phyloP scores from a whole-genome alignment of 2,113 vertebrate genomes.

The Serilophus lunatus region DNA sequence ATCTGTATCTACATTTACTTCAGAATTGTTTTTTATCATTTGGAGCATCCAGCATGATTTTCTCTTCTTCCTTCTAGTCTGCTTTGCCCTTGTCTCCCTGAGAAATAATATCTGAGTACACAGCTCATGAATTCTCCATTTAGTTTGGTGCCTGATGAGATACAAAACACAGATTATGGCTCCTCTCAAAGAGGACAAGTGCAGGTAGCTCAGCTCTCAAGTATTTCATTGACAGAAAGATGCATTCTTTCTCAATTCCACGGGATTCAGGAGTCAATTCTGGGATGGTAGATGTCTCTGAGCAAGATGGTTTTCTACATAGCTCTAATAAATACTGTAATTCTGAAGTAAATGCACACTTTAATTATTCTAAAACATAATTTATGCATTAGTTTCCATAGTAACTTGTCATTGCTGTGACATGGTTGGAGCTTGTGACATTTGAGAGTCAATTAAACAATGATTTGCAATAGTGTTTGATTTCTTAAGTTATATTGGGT shows the following conservation, averaged over 20 bases:
- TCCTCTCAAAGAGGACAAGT: not conserved
- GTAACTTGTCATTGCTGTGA: constrained; percentile 36
- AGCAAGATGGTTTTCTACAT: not conserved
- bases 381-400: constrained; percentile 58
- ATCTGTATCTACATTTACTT: not conserved
- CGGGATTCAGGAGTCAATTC: not conserved
- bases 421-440: constrained; percentile 12
- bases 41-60: not conserved
- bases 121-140: not conserved
- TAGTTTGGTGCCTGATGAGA: not conserved
- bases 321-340: not conserved
- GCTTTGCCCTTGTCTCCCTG: not conserved
- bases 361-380: constrained; percentile 41
- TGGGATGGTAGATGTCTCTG: not conserved
- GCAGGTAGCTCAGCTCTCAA: not conserved
- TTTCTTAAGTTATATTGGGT: not conserved
- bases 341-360: not conserved
- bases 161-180: not conserved
- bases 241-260: not conserved
- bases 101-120: not conserved
- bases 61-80: not conserved
- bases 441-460: constrained; percentile 28
- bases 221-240: not conserved
- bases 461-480: not conserved
- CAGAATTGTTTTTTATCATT: not conserved